Conservation (phyloP, 2,888 invertebrate genomes). For the Hypsopygia costalis region DNA sequence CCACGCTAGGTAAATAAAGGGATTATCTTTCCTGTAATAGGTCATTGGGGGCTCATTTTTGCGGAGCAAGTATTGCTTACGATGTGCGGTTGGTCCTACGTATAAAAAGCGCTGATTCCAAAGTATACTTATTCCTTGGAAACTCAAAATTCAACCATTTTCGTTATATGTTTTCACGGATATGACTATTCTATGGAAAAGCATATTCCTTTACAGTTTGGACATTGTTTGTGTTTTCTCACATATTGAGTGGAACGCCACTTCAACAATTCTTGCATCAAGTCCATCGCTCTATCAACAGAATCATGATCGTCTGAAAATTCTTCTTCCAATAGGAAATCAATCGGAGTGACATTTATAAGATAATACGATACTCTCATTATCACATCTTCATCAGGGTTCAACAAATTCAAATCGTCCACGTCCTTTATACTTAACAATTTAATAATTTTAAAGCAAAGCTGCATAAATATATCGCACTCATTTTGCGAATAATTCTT, state of each 20-base stretch:
- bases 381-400: constrained; percentile 19
- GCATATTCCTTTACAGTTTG: constrained; percentile 9
- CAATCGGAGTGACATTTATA: constrained; percentile 1
- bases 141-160: too few relatives aligned
- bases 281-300: neutral
- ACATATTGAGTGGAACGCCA: constrained; percentile 8
- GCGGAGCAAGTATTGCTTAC: too few relatives aligned
- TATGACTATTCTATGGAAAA: neutral
- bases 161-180: too few relatives aligned
- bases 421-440: constrained; percentile 6
- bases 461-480: constrained; percentile 12
- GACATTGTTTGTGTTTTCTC: constrained; percentile 9
- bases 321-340: neutral
- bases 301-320: neutral
- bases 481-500: constrained; percentile 7
- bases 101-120: too few relatives aligned
- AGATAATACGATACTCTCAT: constrained; percentile 11
- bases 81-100: too few relatives aligned
- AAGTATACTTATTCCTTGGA: too few relatives aligned
- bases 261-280: constrained; percentile 8
- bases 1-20: too few relatives aligned
- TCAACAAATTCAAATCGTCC: constrained; percentile 9
- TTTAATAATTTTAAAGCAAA: constrained; percentile 14
- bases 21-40: too few relatives aligned
- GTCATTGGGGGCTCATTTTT: too few relatives aligned